phyloP scores from a whole-genome alignment of 2,113 vertebrate genomes.

The Tyto alba region DNA sequence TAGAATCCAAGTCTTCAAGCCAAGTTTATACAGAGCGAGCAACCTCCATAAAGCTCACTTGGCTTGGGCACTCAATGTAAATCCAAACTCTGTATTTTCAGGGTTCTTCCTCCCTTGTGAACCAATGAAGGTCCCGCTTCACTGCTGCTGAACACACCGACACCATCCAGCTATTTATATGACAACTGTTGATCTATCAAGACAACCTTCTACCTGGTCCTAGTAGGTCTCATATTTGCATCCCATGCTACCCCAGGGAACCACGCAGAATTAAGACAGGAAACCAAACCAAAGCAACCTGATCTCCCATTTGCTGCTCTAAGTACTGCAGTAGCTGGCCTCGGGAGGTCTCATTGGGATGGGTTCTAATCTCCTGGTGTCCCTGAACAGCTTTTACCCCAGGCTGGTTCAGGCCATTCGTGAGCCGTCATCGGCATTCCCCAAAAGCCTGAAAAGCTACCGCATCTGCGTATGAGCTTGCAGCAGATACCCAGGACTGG shows the following conservation, averaged over 20 bases:
- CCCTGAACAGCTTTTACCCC: neutral
- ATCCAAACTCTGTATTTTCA: neutral
- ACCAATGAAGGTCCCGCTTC: neutral
- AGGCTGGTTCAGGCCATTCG: neutral
- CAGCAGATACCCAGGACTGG: neutral
- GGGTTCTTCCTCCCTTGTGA: neutral
- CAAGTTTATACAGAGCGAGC: neutral
- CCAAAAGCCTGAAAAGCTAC: neutral
- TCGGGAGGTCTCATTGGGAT: neutral
- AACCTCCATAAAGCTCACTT: neutral
- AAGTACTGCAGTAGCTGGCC: neutral
- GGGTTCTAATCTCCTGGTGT: neutral
- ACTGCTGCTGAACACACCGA: neutral
- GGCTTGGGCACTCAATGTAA: neutral
- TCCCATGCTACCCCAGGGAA: neutral
- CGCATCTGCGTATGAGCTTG: neutral
- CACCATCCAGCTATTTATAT: neutral
- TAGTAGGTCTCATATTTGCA: neutral
- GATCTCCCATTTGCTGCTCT: neutral
- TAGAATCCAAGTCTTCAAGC: neutral
- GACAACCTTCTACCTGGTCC: neutral
- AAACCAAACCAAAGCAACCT: neutral
- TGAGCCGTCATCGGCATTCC: neutral
- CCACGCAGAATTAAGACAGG: neutral
- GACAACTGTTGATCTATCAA: neutral